Conservation (phyloP, 2,113 vertebrate species). For the Myanophis thanlyinensis region DNA sequence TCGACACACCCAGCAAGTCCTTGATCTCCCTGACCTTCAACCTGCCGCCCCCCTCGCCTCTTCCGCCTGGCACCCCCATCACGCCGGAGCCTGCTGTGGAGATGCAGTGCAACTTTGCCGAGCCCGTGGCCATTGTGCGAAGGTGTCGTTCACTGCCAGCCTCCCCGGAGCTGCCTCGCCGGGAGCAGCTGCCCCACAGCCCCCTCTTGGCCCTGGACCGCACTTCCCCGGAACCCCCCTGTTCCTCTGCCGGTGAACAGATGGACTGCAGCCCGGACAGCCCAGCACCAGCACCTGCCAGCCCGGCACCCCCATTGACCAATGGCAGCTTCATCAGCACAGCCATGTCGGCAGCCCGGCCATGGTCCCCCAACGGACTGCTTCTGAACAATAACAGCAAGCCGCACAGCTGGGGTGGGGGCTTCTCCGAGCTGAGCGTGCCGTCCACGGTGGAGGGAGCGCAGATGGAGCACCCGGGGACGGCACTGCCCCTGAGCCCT, state of each 20-base stretch:
- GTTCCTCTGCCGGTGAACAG: conserved; percentile 55
- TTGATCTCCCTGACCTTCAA: conserved; percentile 83
- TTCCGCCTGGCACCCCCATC: conserved; percentile 59
- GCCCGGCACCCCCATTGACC: conserved; percentile 29
- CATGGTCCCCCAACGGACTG: conserved; percentile 70
- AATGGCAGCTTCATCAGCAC: conserved; percentile 68
- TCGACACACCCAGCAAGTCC: conserved; percentile 88
- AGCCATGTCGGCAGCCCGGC: conserved; percentile 49
- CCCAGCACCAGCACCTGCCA: conserved; percentile 35
- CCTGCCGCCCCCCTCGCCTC: conserved; percentile 72
- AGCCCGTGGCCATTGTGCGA: conserved; percentile 54
- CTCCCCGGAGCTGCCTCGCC: conserved; percentile 79
- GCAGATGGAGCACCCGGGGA: conserved; percentile 30
- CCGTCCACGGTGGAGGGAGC: conserved; percentile 39
- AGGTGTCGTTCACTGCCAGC: conserved; percentile 85
- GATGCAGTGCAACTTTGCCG: conserved; percentile 52
- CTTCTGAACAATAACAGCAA: conserved; percentile 79
- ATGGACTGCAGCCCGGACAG: conserved; percentile 80
- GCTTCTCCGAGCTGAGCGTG: conserved; percentile 61
- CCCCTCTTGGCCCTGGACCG: neutral
- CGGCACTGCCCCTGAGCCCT: conserved; percentile 43
- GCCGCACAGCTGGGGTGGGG: conserved; percentile 72
- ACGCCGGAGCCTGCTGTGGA: conserved; percentile 59
- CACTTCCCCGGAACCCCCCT: conserved; percentile 24
- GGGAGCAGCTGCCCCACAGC: fast-evolving